phyloP scores from a whole-genome alignment of 1,140 invertebrate species.

The Lasaia peninsularis region DNA sequence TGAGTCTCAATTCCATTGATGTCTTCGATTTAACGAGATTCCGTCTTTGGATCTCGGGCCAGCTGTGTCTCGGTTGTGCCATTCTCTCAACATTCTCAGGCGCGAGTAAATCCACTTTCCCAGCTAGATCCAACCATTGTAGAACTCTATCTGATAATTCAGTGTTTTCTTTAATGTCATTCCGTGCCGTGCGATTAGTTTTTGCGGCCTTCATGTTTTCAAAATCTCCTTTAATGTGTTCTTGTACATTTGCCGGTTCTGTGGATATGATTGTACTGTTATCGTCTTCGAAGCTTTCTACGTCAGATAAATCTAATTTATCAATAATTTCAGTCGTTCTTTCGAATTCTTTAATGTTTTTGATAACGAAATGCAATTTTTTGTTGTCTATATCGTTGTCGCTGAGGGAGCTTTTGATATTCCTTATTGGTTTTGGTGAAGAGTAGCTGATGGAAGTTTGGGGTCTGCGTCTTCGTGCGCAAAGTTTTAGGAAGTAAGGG shows the following conservation, averaged over 20 bases:
- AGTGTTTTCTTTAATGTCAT: constrained; percentile 50
- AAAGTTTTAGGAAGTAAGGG: constrained; percentile 61
- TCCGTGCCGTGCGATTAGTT: constrained; percentile 51
- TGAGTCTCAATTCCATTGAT: constrained; percentile 41
- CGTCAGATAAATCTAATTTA: constrained; percentile 46
- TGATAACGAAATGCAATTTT: constrained; percentile 52
- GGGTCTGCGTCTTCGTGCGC: constrained; percentile 44
- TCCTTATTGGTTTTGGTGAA: constrained; percentile 30
- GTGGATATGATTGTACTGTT: constrained; percentile 41
- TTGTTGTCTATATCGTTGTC: constrained; percentile 38
- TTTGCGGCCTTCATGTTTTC: constrained; percentile 51
- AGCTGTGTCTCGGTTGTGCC: constrained; percentile 62
- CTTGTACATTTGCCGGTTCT: constrained; percentile 19
- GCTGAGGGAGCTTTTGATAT: constrained; percentile 33
- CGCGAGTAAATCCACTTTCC: constrained; percentile 56
- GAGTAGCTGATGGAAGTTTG: constrained; percentile 42
- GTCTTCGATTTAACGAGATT: constrained; percentile 58
- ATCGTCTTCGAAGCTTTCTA: constrained; percentile 49
- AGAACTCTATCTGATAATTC: constrained; percentile 78
- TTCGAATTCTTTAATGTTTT: constrained; percentile 32
- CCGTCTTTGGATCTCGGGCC: constrained; percentile 59
- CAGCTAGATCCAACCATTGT: constrained; percentile 80
- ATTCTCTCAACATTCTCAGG: constrained; percentile 51
- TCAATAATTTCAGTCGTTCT: constrained; percentile 38
- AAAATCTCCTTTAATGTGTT: constrained; percentile 1